Evolutionary conservation across 2,797 vertebrate species (phyloP).

Genomic region (Orestias chungarensis): DNA sequence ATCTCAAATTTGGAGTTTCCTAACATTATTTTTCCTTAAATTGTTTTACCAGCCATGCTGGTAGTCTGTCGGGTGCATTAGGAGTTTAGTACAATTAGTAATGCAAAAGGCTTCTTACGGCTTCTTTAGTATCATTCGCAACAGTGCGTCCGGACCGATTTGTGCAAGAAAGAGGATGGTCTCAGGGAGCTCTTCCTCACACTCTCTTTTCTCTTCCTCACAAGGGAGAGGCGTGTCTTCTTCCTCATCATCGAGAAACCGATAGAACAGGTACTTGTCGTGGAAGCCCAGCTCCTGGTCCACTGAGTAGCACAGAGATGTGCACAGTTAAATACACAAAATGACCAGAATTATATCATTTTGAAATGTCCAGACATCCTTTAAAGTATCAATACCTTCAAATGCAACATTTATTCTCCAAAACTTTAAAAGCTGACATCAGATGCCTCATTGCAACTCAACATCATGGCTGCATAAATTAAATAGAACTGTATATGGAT

Average conservation of each 20-base stretch:
- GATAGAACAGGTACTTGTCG: constrained; percentile 98
- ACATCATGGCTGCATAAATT: background rate
- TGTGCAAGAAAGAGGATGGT: constrained; percentile 93
- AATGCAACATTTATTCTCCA: constrained; percentile 4
- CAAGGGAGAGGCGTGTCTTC: constrained; percentile 93
- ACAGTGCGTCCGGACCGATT: constrained; percentile 94
- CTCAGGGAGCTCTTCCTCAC: constrained; percentile 95
- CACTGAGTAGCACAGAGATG: constrained; percentile 74
- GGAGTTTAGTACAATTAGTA: background rate
- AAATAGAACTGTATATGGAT: background rate
- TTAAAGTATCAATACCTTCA: constrained; percentile 1
- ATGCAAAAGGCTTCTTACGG: constrained; percentile 79
- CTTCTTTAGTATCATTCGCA: constrained; percentile 97
- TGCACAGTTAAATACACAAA: background rate
- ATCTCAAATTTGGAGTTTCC: background rate
- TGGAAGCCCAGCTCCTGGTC: constrained; percentile 96
- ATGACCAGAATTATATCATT: background rate
- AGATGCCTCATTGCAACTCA: background rate
- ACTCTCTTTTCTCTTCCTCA: constrained; percentile 95
- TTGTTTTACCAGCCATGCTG: background rate
- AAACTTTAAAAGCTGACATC: constrained; percentile 9
- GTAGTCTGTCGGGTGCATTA: background rate
- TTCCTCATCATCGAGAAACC: constrained; percentile 94
- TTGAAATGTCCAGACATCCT: background rate
- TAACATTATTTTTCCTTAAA: background rate